Evolutionary conservation across 2,888 invertebrate genomes (phyloP).

Genomic region (Drosophila lacicola): DNA sequence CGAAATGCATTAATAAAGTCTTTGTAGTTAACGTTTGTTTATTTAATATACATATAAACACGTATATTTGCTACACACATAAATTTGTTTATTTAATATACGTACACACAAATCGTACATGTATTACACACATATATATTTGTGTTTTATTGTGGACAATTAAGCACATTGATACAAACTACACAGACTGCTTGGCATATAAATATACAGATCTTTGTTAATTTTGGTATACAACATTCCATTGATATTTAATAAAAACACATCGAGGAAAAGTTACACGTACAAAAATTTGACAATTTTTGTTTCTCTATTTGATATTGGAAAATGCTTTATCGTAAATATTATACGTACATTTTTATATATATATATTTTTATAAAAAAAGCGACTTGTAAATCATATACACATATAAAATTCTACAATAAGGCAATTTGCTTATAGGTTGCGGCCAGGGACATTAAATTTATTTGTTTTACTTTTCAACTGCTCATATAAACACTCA

Average conservation of each 20-base stretch:
- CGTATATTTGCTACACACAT: neutral
- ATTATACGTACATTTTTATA: conserved; percentile 25
- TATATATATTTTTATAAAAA: conserved; percentile 54
- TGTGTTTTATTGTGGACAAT: conserved; percentile 29
- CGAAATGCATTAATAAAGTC: neutral
- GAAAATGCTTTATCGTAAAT: conserved; percentile 49
- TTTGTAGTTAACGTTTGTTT: conserved; percentile 20
- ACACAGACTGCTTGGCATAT: conserved; percentile 30
- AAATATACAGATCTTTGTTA: conserved; percentile 24
- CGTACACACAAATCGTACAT: conserved; percentile 17
- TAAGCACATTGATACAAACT: conserved; percentile 36
- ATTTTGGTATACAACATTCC: conserved; percentile 46
- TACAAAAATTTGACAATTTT: conserved; percentile 46
- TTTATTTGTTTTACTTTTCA: conserved; percentile 29
- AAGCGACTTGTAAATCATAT: conserved; percentile 67
- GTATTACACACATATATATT: conserved; percentile 21
- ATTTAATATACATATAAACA: conserved; percentile 36
- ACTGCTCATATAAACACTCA: conserved; percentile 19
- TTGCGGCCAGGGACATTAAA: conserved; percentile 39
- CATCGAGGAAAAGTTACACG: conserved; percentile 44
- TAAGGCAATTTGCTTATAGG: conserved; percentile 63
- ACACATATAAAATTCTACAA: conserved; percentile 71
- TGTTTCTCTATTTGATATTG: conserved; percentile 49
- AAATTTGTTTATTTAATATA: conserved; percentile 33
- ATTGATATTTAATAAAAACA: conserved; percentile 51